A percentile compares a stretch with the other conserved stretches of the same genome.
These are phyloP conservation scores for Campoplex nolae DNA, from an alignment of 2,888 invertebrate genomes.

Conservation along the genomic window DNA sequence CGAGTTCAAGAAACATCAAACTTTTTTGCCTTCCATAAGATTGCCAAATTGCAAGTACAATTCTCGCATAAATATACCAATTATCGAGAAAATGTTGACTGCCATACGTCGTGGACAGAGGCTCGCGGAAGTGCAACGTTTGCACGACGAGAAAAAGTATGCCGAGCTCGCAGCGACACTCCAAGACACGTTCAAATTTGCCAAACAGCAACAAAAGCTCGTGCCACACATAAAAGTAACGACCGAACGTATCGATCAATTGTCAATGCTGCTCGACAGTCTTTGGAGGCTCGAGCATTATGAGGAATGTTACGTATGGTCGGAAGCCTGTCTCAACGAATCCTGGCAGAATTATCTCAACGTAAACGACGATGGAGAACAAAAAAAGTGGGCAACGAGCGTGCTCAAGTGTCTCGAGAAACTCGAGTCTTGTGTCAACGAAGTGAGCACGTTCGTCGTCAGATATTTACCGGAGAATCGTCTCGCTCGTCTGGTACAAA, in stretches of 20 bases:
- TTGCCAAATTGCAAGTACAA: slow-evolving; percentile 86
- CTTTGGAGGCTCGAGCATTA: slow-evolving; percentile 88
- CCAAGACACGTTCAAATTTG: slow-evolving; percentile 88
- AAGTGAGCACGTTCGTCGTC: slow-evolving; percentile 85
- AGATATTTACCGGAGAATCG: slow-evolving; percentile 86
- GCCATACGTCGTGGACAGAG: slow-evolving; percentile 86
- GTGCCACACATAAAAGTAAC: slow-evolving; percentile 75
- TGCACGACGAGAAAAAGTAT: slow-evolving; percentile 89
- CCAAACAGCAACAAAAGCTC: slow-evolving; percentile 79
- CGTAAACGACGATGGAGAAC: slow-evolving; percentile 82
- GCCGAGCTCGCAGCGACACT: slow-evolving; percentile 89
- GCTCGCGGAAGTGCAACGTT: slow-evolving; percentile 88
- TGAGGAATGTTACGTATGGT: slow-evolving; percentile 90
- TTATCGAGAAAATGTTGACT: slow-evolving; percentile 85
- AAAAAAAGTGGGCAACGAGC: slow-evolving; percentile 85
- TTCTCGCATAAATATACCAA: slow-evolving; percentile 84
- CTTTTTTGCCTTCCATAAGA: slow-evolving; percentile 81
- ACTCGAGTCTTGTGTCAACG: slow-evolving; percentile 86
- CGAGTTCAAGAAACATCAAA: slow-evolving; percentile 76
- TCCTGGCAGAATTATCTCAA: slow-evolving; percentile 88
- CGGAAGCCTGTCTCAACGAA: slow-evolving; percentile 91
- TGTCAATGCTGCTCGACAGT: slow-evolving; percentile 88
- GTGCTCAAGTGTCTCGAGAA: slow-evolving; percentile 84
- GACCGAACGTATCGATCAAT: slow-evolving; percentile 85
- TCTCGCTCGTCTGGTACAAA: slow-evolving; percentile 89